Conservation (phyloP, 2,113 vertebrate genomes). For the Nematolebias whitei region DNA sequence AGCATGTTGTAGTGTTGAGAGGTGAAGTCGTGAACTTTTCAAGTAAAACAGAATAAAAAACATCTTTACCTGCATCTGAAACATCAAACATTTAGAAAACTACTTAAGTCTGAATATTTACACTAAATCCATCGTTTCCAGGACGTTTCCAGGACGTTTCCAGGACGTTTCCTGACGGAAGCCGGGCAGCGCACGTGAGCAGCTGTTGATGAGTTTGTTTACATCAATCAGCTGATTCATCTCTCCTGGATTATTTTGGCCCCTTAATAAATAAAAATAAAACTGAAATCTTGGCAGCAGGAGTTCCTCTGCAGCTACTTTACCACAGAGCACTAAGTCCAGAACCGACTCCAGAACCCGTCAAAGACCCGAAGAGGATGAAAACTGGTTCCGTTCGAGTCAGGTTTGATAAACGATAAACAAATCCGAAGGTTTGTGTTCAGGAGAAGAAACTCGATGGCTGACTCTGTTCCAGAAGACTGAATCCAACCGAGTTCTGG, state of each 20-base stretch:
- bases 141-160: too few relatives aligned
- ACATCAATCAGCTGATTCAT: neutral
- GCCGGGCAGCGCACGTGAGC: too few relatives aligned
- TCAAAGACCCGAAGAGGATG: too few relatives aligned
- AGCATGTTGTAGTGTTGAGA: neutral
- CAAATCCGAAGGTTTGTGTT: too few relatives aligned
- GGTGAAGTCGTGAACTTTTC: constrained; percentile 22
- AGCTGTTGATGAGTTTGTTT: neutral
- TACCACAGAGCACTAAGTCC: too few relatives aligned
- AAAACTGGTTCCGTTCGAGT: too few relatives aligned
- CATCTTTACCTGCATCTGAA: constrained; percentile 28
- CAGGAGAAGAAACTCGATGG: too few relatives aligned
- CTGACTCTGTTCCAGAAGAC: too few relatives aligned
- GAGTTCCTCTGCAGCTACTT: constrained; percentile 36
- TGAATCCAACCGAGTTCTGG: too few relatives aligned
- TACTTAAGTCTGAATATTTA: constrained; percentile 11
- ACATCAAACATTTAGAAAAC: constrained; percentile 26
- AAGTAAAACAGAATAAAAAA: constrained; percentile 60
- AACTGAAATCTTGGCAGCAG: constrained; percentile 32
- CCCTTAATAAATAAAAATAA: neutral
- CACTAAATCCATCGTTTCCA: constrained; percentile 24
- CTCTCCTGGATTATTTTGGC: constrained; percentile 16
- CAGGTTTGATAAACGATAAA: too few relatives aligned
- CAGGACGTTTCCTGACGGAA: too few relatives aligned
- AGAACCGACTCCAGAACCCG: too few relatives aligned